Evolutionary conservation across 37 sponge, comb jelly and placozoan genomes (phyloP), one percentile per base, ranked within the genome.

Genomic region (Eunapius fragilis): DNA sequence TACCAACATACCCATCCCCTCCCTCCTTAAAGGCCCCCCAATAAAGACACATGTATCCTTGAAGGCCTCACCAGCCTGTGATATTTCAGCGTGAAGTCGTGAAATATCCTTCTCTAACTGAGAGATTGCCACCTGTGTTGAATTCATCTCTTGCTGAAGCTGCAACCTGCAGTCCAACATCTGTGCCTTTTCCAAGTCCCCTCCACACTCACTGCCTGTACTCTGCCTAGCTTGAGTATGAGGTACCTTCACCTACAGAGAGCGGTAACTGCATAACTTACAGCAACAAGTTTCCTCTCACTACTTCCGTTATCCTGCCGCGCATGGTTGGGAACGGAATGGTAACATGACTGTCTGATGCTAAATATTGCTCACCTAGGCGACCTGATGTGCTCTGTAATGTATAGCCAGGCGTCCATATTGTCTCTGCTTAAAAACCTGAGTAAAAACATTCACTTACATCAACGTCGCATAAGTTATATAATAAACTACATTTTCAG

Each of bases 61-160:
- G 6, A 41, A 6, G 41, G 3, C 41, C 41, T 11, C 2, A 82
- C 83, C 88, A 10, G 35, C 0, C 14, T 11, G 17, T 10, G 50
- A 32, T 28, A 89, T 89, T 70, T 84, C 84, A 28, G 25, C 67
- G 68, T 67, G 71, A 31, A 89, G 74, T 7, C 78, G 85, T 9
- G 73, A 22, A 22, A 79, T 37, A 79, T 89, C 85, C n/a, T 25
- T 48, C 32, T 72, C 45, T 69, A 84, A 17, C 31, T 89, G 89
- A 11, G 70, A 27, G 30, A 84, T 81, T 2, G 89, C 89, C 33
- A 84, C 22, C 17, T 38, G 67, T 37, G 84, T 74, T 34, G 89
- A 89, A 78, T 14, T 37, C 33, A 83, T 45, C 41, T 89, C 89
- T n/a, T 37, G 31, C 9, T 10, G 45, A 1, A 89, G 75, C 72